These are phyloP conservation scores for Dinoponera quadriceps DNA, from an alignment of 1,140 invertebrate genomes.

Conservation along the genomic window DNA sequence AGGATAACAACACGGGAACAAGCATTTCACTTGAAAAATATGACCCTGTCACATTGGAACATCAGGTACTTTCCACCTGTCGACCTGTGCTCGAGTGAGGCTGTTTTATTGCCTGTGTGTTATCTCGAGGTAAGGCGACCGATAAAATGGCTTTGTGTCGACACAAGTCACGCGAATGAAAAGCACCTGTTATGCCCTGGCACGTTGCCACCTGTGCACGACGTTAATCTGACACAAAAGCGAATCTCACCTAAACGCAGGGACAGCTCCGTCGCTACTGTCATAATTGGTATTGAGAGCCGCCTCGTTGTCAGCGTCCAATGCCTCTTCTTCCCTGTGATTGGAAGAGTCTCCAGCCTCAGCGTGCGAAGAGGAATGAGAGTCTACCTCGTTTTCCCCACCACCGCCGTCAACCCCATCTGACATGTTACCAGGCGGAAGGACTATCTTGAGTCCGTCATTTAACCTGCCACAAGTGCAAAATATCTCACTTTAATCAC, in stretches of 20 bases:
- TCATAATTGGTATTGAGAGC: slow-evolving; percentile 88
- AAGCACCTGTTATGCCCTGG: too few species aligned
- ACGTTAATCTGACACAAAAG: not conserved
- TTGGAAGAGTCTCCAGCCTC: slow-evolving; percentile 82
- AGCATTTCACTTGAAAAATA: not conserved
- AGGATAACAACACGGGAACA: not conserved
- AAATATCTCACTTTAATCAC: too few species aligned
- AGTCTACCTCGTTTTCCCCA: slow-evolving; percentile 85
- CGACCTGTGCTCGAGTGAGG: too few species aligned
- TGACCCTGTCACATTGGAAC: too few species aligned
- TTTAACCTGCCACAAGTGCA: slow-evolving; percentile 73
- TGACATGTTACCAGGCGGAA: slow-evolving; percentile 82
- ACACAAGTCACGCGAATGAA: too few species aligned
- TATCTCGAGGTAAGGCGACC: too few species aligned
- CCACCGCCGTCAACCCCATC: slow-evolving; percentile 84
- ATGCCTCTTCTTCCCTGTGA: slow-evolving; percentile 81
- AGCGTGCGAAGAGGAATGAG: slow-evolving; percentile 83
- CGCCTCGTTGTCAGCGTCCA: slow-evolving; percentile 83
- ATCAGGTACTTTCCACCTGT: too few species aligned
- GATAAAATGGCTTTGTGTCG: too few species aligned
- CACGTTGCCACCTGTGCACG: not conserved
- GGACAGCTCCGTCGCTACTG: slow-evolving; percentile 86
- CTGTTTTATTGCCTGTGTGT: too few species aligned
- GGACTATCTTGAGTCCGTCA: slow-evolving; percentile 78
- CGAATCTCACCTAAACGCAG: slow-evolving; percentile 84